Evolutionary conservation across 2,888 invertebrate species (phyloP), one percentile per base, ranked within the genome.

Genomic region (Julus scandinavius): DNA sequence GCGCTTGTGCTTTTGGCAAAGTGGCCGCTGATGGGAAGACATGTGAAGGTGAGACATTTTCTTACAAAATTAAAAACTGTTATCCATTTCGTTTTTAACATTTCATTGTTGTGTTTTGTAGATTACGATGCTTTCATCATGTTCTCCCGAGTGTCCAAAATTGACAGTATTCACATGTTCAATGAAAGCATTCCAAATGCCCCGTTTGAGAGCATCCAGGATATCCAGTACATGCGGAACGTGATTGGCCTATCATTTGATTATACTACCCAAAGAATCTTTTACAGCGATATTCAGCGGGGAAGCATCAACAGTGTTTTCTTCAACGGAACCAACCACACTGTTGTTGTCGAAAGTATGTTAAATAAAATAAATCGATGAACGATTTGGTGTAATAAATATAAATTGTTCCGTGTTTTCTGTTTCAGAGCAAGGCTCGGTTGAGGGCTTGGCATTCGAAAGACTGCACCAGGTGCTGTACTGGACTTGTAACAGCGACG

Each of bases 211-310:
- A 94, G 95, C 72, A 96, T 97, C 88, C 94, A 95, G 89, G 95
- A 96, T 91, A 93, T 94, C 89, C 95, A 95, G 6, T 93, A 94
- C 91, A 95, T 97, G 94, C 94, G 96, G 88, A 97, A 97, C 93
- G 97, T 96, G 11, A 97, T 97, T 91, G 97, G 96, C 40, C 93
- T 98, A 88, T 94, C 96, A 1, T 97, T 95, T 92, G 96, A 96
- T 93, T 96, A 95, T 92, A 92, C 93, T 89, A 93, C 93, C 54
- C 93, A 94, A 90, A 93, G 95, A 87, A 93, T 97, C 87, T 97
- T 96, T 93, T 98, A 96, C 93, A 97, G 97, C 0, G 97, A 97
- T 92, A 97, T 97, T 89, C 96, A 97, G 92, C 94, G 95, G 91
- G 97, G 96, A 88, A 95, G 96, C 90, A 97, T 98, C 91, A 96